Evolutionary conservation across 2,797 vertebrate species (phyloP).

Genomic region (Gallinago nigripennis): DNA sequence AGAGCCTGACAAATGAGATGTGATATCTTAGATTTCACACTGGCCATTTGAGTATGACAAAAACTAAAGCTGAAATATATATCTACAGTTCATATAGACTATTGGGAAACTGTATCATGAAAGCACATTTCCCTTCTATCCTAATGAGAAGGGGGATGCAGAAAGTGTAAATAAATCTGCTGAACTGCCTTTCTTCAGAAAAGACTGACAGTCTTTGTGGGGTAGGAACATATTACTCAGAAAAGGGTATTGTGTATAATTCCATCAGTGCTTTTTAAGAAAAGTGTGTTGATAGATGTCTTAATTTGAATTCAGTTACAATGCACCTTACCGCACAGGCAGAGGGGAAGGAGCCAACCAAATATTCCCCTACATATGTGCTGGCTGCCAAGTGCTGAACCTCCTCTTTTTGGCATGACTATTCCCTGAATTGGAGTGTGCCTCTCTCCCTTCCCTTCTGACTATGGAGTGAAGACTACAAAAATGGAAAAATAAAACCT

Average conservation of each 20-base stretch:
- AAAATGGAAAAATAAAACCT: neutral
- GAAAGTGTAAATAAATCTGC: slow-evolving; percentile 36
- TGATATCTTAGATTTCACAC: neutral
- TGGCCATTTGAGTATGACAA: slow-evolving; percentile 5
- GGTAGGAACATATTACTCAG: slow-evolving; percentile 66
- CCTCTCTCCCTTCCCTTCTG: neutral
- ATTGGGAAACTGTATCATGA: slow-evolving; percentile 9
- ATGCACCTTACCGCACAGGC: neutral
- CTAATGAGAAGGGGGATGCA: slow-evolving; percentile 40
- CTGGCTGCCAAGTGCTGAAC: slow-evolving; percentile 26
- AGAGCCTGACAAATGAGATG: neutral
- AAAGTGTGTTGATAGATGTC: slow-evolving; percentile 52
- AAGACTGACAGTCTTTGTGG: slow-evolving; percentile 64
- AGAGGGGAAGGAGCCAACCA: neutral
- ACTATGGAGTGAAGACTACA: neutral
- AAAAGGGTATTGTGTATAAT: slow-evolving; percentile 10
- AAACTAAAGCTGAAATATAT: slow-evolving; percentile 15
- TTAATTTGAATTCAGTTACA: slow-evolving; percentile 62
- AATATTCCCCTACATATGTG: slow-evolving; percentile 3
- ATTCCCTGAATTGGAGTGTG: slow-evolving; percentile 29
- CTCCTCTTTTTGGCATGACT: slow-evolving; percentile 9
- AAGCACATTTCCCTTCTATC: slow-evolving; percentile 28
- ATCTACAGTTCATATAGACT: slow-evolving; percentile 5
- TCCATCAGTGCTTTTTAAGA: slow-evolving; percentile 45
- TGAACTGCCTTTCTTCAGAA: slow-evolving; percentile 61